Evolutionary conservation across 37 sponge, comb jelly and placozoan species (phyloP).

Genomic region (Ianthella basta): DNA sequence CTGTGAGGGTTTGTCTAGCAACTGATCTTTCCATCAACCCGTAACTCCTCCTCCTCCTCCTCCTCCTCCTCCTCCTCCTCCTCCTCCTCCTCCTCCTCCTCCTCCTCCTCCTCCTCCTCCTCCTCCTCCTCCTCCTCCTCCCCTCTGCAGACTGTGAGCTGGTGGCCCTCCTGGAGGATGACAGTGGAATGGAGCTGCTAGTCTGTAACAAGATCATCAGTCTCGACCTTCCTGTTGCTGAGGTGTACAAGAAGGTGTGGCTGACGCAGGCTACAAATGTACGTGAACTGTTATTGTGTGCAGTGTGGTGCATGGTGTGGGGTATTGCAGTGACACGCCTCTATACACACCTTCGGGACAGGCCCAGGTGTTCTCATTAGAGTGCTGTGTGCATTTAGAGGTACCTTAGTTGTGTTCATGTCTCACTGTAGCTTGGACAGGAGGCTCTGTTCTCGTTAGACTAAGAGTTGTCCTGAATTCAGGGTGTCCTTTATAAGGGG

Average conservation of each 20-base stretch:
- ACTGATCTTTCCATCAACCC: not conserved
- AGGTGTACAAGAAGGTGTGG: conserved; percentile 97
- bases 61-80: not conserved
- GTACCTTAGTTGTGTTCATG: no score
- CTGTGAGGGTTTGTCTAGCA: not conserved
- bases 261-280: conserved; percentile 63
- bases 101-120: not conserved
- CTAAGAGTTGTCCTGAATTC: no score
- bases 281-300: not conserved
- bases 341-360: no score
- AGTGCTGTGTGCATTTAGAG: no score
- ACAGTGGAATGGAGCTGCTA: conserved; percentile 92
- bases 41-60: not conserved
- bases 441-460: no score
- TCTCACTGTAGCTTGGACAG: no score
- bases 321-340: no score
- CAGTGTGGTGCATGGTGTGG: not conserved
- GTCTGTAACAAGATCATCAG: conserved; percentile 94
- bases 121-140: not conserved
- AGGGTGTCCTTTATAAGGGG: no score
- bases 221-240: conserved; percentile 92
- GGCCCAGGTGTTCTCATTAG: no score
- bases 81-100: not conserved
- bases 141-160: conserved; percentile 82
- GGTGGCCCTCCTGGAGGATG: conserved; percentile 94